Base-by-base conservation (phyloP, 2,113 vertebrate species). In the Pomatostomus ruficeps region DNA sequence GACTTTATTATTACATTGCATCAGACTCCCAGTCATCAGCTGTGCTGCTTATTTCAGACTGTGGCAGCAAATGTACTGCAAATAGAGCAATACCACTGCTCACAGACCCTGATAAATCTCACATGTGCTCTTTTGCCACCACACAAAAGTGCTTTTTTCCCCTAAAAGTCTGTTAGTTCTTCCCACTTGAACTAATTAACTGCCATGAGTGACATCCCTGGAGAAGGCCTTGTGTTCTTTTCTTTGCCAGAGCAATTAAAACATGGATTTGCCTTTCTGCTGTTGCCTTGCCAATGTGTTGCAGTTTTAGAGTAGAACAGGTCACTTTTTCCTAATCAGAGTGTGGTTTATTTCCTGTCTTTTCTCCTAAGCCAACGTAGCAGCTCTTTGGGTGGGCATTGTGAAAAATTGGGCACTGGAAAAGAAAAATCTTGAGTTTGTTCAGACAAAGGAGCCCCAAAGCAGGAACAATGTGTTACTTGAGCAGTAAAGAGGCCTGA, bases 1-100 rank as follows among this genome's bases (percentile, higher is more conserved):
- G 35, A 24, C 29, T 88, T 67, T 95, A 88, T 63, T 67, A 66
- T 93, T 25, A 58, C 55, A 10, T 94, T 96, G 78, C 96, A 92
- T 94, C 92, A 86, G 77, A 85, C 46, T 88, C 61, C 40, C 62
- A 58, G 66, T 38, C 68, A 55, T 91, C 75, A 71, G 62, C 72
- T 85, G 31, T 40, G 59, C 74, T 71, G 36, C 59, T 76, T 67
- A 42, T 94, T 86, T 62, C 55, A 31, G 65, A 74, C 59, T 58
- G 36, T 74, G 67, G 58, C 68, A 68, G 63, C 88, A 73, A 88
- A 72, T 12, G 2, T 11, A 10, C 59, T 57, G 59, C 78, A 90
- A 52, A 66, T 1, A 80, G 67, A 80, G 54, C 31, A 79, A 81
- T 63, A 23, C 33, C 51, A 0, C 46, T 89, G 85, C 84, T 90